These are phyloP conservation scores for Blomia tropicalis DNA, from an alignment of 2,888 invertebrate genomes.

Conservation along the genomic window DNA sequence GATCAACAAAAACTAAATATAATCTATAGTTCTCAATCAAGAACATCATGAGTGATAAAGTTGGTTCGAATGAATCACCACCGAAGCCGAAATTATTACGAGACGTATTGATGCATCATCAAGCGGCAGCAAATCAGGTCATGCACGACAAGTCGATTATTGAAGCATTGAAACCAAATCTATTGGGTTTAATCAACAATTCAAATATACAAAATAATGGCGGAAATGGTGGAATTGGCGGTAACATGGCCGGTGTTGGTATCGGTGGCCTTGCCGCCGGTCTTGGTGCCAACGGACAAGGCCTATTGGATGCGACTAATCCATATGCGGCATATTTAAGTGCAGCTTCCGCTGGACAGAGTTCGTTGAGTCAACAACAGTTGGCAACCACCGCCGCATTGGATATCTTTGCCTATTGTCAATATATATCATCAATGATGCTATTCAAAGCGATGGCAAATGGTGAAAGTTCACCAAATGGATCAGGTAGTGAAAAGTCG, in stretches of 20 bases:
- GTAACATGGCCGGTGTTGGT: too few species aligned
- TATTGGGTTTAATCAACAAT: constrained; percentile 7
- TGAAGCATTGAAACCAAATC: constrained; percentile 7
- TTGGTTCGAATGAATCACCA: constrained; percentile 12
- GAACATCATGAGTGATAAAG: constrained; percentile 21
- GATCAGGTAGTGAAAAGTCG: neutral
- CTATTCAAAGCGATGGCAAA: constrained; percentile 10
- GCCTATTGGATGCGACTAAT: neutral
- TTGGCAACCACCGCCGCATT: neutral
- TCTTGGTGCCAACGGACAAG: neutral
- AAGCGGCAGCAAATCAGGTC: neutral
- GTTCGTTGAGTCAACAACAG: neutral
- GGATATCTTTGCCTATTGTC: constrained; percentile 14
- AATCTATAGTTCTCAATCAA: constrained; percentile 22
- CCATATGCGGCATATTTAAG: neutral
- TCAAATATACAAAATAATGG: neutral
- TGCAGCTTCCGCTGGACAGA: neutral
- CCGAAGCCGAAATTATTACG: neutral
- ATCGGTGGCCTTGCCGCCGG: too few species aligned
- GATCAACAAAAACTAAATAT: too few species aligned
- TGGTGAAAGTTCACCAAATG: neutral
- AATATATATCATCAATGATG: constrained; percentile 15
- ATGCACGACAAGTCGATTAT: constrained; percentile 13
- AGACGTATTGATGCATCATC: constrained; percentile 10
- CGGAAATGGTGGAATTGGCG: neutral